phyloP scores from a whole-genome alignment of 30 jellyfish, hydroid and myxozoan genomes.

The Chrysaora quinquecirrha region DNA sequence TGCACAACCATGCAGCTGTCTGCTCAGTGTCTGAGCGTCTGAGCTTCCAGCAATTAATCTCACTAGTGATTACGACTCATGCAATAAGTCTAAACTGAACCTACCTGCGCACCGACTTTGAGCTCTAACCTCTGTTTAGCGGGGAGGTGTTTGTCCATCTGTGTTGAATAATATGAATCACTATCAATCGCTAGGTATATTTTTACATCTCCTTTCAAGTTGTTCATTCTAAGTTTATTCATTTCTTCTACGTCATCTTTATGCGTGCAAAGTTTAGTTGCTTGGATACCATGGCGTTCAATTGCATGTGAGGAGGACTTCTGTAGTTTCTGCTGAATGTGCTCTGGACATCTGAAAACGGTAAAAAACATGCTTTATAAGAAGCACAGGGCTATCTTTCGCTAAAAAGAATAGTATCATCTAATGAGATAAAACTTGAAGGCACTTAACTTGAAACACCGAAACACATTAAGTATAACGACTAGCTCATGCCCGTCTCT shows the following conservation, averaged over 20 bases:
- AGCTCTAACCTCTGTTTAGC: slow-evolving; percentile 67
- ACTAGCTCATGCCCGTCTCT: too few relatives aligned
- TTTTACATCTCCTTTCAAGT: slow-evolving; percentile 63
- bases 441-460: too few relatives aligned
- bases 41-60: too few relatives aligned
- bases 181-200: slow-evolving; percentile 74
- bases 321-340: slow-evolving; percentile 37
- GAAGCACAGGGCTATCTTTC: too few relatives aligned
- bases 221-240: slow-evolving; percentile 60
- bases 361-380: neutral
- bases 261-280: slow-evolving; percentile 96
- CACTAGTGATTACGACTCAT: too few relatives aligned
- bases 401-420: too few relatives aligned
- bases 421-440: too few relatives aligned
- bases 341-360: slow-evolving; percentile 83
- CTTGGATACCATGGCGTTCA: slow-evolving; percentile 73
- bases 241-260: slow-evolving; percentile 85
- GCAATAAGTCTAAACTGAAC: too few relatives aligned
- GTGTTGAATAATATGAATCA: slow-evolving; percentile 48
- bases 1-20: too few relatives aligned
- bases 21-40: too few relatives aligned
- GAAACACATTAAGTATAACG: too few relatives aligned
- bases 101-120: slow-evolving; percentile 96
- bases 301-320: slow-evolving; percentile 41
- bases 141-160: slow-evolving; percentile 78